Base-by-base conservation (phyloP, 53 echinoderm and acorn worm species). In the Crossaster papposus region DNA sequence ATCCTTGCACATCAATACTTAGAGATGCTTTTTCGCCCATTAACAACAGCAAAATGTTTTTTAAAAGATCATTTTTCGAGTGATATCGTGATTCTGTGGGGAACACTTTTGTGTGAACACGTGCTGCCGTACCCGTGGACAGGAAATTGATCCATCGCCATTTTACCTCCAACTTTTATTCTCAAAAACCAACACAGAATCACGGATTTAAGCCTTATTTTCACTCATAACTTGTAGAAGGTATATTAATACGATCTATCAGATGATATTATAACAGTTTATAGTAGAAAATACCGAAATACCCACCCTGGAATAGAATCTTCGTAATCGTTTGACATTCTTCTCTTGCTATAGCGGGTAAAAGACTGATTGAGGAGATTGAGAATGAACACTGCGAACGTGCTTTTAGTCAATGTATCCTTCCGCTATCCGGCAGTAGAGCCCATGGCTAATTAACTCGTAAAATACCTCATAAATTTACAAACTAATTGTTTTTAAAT, bases 241-340 rank as follows among this genome's bases (percentile, higher is more conserved):
- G 31, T 5, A 73, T 3, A 2, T 28, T 30, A 73, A 35, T 13
- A 73, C 34, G 35, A 73, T 34, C 28, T 2, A 34, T 35, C 1
- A 17, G 3, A 73, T 73, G 35, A 24, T 82, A 44, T 23, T 38
- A 68, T 68, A 14, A 3, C 18, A 78, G 73, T 54, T 32, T 23
- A 51, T 30, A 37, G 52, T 15, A 22, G 30, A 83, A 85, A 28
- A 29, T 28, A 51, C 35, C 58, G 64, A 87, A 87, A 87, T 75
- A 58, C 32, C 70, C 34, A 87, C 87, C 77, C 76, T 77, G 87
- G 62, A 9, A 87, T 75, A 83, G 50, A 83, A 83, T 90, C 83
- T 90, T 74, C 83, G 83, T 64, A 82, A 77, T 90, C 90, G 90
- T 83, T 90, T 82, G 90, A 90, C 90, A 90, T 90, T 83, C 83